phyloP scores from a whole-genome alignment of 2,888 invertebrate genomes.

The Petrophora chlorosata region DNA sequence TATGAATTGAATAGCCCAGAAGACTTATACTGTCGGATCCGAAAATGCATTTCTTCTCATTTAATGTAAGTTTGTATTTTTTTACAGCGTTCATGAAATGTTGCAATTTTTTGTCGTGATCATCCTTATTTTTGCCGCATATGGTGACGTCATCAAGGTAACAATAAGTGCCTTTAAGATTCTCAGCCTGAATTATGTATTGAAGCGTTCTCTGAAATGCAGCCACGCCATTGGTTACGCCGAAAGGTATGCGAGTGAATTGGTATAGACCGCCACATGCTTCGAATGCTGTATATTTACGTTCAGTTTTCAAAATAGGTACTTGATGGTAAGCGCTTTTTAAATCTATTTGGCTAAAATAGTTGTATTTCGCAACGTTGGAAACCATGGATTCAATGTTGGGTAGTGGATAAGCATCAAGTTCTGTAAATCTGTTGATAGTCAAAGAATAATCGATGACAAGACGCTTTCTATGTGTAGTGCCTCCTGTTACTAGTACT shows the following conservation, averaged over 20 bases:
- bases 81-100: not conserved
- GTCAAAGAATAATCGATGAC: slow-evolving; percentile 1
- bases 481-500: not conserved
- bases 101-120: not conserved
- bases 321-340: slow-evolving; percentile 3
- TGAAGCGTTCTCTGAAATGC: not conserved
- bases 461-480: not conserved
- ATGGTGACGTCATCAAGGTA: slow-evolving; percentile 1
- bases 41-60: too few relatives aligned
- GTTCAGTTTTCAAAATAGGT: not conserved
- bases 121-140: not conserved
- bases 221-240: too few relatives aligned
- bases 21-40: not conserved
- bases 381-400: not conserved
- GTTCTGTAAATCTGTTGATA: not conserved
- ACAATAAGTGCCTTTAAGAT: not conserved
- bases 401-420: slow-evolving; percentile 1
- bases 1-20: not conserved
- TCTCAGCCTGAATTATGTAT: not conserved
- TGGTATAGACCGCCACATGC: too few relatives aligned
- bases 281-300: too few relatives aligned
- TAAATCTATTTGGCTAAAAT: not conserved
- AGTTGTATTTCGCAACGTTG: not conserved
- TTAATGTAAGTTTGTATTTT: not conserved
- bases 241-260: not conserved